These are phyloP conservation scores for Ciconia stormi DNA, from an alignment of 2,113 vertebrate genomes.

Conservation along the genomic window DNA sequence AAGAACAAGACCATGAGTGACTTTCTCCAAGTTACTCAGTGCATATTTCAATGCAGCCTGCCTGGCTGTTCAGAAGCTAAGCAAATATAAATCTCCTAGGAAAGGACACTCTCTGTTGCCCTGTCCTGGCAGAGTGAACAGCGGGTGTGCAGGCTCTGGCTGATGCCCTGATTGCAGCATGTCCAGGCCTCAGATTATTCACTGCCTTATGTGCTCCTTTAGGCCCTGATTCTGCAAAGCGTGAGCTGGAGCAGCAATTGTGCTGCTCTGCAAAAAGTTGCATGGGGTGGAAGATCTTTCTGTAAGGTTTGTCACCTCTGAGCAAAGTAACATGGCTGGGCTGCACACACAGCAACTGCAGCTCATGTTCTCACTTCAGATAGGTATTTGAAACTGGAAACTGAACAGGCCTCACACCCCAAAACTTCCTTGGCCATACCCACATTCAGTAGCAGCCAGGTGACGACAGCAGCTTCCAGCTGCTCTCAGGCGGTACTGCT, in stretches of 20 bases:
- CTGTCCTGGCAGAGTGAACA: background rate
- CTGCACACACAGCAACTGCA: background rate
- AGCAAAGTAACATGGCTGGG: background rate
- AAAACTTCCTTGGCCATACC: background rate
- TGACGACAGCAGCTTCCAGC: background rate
- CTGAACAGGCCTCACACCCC: background rate
- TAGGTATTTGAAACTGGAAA: background rate
- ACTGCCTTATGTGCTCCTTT: background rate
- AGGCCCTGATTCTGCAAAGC: background rate
- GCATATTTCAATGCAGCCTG: accelerated
- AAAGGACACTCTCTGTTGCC: background rate
- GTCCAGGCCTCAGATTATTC: background rate
- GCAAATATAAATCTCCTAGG: background rate
- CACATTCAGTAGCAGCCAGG: background rate
- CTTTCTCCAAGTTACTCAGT: background rate
- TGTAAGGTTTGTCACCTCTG: background rate
- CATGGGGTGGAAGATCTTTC: background rate
- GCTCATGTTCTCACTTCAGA: background rate
- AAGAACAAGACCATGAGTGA: background rate
- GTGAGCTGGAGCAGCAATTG: background rate
- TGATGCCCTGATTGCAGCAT: background rate
- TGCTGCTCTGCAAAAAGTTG: background rate
- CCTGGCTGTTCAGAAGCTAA: background rate
- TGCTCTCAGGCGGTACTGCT: background rate
- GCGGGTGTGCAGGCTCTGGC: accelerated